Conservation (phyloP, 2,113 vertebrate species). For the pig (Sus scrofa) region DNA sequence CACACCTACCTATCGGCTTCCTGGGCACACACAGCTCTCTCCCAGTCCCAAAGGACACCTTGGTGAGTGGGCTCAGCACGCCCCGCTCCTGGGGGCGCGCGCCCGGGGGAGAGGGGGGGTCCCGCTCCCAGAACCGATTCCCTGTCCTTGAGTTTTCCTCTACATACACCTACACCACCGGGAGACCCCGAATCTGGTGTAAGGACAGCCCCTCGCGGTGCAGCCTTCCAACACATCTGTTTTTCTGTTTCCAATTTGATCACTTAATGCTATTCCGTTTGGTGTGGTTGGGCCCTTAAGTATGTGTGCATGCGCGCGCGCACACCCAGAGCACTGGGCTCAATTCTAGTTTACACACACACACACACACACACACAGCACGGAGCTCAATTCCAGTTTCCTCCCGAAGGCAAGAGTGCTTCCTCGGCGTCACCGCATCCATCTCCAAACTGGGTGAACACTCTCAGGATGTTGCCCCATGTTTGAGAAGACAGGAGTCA, state of each 20-base stretch:
- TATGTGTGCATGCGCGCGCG: neutral
- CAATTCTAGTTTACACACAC: too few species aligned
- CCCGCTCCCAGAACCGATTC: conserved; percentile 21
- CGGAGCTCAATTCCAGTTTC: conserved; percentile 27
- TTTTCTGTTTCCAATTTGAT: conserved; percentile 77
- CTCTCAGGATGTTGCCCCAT: neutral
- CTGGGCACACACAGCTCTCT: neutral
- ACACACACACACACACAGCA: neutral
- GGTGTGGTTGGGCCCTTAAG: conserved; percentile 78
- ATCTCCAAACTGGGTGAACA: conserved; percentile 35
- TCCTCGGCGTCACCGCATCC: neutral
- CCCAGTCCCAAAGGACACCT: neutral
- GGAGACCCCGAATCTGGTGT: conserved; percentile 73
- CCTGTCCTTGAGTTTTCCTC: conserved; percentile 28
- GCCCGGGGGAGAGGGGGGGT: neutral
- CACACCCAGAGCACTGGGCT: too few species aligned
- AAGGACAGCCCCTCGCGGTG: conserved; percentile 74
- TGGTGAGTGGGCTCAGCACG: neutral
- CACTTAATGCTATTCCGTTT: conserved; percentile 70
- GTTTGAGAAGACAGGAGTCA: conserved; percentile 61
- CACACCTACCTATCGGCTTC: neutral
- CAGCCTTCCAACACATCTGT: conserved; percentile 75
- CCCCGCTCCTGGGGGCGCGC: neutral
- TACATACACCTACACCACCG: conserved; percentile 42
- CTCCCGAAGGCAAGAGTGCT: neutral